Evolutionary conservation across 2,888 invertebrate species (phyloP).

Genomic region (Stegophylla sp.): DNA sequence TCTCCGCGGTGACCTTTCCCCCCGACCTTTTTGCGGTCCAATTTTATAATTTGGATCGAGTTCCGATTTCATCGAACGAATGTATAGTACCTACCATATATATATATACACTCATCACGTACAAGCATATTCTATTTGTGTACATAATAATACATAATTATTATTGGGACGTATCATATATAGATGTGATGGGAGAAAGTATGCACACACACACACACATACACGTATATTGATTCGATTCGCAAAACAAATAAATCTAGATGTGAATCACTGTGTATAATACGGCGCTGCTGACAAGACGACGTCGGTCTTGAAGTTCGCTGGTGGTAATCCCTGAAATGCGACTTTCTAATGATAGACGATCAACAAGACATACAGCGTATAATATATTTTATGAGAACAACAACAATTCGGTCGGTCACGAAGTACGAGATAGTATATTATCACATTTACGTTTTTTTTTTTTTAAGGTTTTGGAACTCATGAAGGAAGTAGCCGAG

Average conservation of each 20-base stretch:
- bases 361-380: neutral
- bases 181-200: conserved; percentile 19
- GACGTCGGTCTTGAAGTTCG: neutral
- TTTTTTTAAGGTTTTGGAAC: conserved; percentile 70
- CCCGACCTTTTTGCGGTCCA: conserved; percentile 27
- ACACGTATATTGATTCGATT: conserved; percentile 24
- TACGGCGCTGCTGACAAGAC: conserved; percentile 5
- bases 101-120: no score
- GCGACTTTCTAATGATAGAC: conserved; percentile 32
- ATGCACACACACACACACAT: no score
- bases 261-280: conserved; percentile 10
- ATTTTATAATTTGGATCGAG: conserved; percentile 15
- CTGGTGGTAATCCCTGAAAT: neutral
- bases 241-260: conserved; percentile 35
- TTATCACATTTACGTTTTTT: conserved; percentile 24
- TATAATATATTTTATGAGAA: neutral
- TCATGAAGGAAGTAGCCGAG: conserved; percentile 72
- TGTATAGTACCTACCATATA: no score
- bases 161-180: neutral
- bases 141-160: no score
- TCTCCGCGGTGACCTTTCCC: conserved; percentile 12
- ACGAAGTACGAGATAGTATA: neutral
- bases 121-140: neutral
- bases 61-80: conserved; percentile 17
- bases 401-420: neutral